Base-by-base conservation (phyloP, 2,797 vertebrate species). In the Sebastes nivosus region DNA sequence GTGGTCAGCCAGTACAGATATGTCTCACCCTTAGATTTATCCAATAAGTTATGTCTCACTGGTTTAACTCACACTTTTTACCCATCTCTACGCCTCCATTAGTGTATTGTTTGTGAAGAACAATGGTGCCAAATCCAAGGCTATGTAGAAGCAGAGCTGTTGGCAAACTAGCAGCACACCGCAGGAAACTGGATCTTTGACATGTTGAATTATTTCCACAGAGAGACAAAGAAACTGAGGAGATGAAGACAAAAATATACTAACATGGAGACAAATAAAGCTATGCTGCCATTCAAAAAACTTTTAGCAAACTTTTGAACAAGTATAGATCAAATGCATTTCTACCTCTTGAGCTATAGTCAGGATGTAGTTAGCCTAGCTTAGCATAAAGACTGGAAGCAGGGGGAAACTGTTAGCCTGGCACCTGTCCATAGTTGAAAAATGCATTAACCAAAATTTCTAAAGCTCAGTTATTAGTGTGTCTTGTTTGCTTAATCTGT, bases 121-220 rank as follows among this genome's bases (percentile, higher is more conserved):
- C 18, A 59, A 22, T 22, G 29, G 29, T 67, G 42, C 64, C 30
- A 73, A 72, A 67, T 67, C 54, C 24, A 67, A 80, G 38, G 57
- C 24, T 54, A 24, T 34, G 22, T 57, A 24, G 22, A 80, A 30
- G 55, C 38, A 61, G 70, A 73, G 57, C 42, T 68, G 57, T 55
- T 73, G 57, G 65, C 64, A 63, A 70, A 77, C 46, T 55, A 77
- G 12, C 67, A 42, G 42, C 2, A 16, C 70, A 54, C 42, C 14
- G 57, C 64, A 68, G 25, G 55, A 68, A 73, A 72, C 42, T 42
- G 29, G 36, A 73, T 66, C 64, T 72, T 38, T 73, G 50, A 64
- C 50, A 30, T 42, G 42, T 27, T 73, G 70, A 73, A 68, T 55
- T 61, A 38, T 74, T 27, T 74, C 77, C 46, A n/a, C 20, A 18